Evolutionary conservation across 2,797 vertebrate species (phyloP).

Genomic region (Xenentodon cancila): DNA sequence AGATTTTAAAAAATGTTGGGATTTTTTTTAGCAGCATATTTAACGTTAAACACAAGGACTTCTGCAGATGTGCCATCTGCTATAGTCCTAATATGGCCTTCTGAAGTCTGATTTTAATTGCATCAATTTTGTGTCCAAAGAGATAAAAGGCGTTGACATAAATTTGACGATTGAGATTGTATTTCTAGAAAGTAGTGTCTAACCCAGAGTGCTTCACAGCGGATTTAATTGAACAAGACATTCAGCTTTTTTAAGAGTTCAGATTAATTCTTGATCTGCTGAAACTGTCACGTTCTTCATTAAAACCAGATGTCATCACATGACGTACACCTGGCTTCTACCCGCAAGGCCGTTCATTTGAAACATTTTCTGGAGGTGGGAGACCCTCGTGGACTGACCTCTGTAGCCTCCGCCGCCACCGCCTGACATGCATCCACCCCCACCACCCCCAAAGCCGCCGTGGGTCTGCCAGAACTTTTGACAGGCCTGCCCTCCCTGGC

Average conservation of each 20-base stretch:
- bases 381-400: conserved; percentile 78
- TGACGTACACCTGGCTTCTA: not conserved
- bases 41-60: too few species aligned
- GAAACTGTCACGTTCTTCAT: conserved; percentile 12
- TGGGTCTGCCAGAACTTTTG: conserved; percentile 94
- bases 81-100: too few species aligned
- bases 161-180: too few species aligned
- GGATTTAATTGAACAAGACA: too few species aligned
- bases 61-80: too few species aligned
- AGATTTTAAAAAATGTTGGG: too few species aligned
- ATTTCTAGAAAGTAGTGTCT: too few species aligned
- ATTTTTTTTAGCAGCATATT: too few species aligned
- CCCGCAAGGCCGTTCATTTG: conserved; percentile 12
- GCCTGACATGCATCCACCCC: conserved; percentile 94
- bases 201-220: too few species aligned
- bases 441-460: conserved; percentile 96
- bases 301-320: conserved; percentile 1
- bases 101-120: too few species aligned
- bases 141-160: too few species aligned
- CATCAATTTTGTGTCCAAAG: too few species aligned
- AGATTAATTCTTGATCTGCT: conserved; percentile 5
- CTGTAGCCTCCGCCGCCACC: conserved; percentile 98
- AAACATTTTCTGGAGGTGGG: not conserved
- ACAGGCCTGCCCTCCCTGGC: conserved; percentile 95
- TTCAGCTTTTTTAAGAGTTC: not conserved